Percentiles rank a stretch among this genome's conserved stretches.
phyloP scores from a whole-genome alignment of 2,113 vertebrate species.

The Chlorodrepanis virens region DNA sequence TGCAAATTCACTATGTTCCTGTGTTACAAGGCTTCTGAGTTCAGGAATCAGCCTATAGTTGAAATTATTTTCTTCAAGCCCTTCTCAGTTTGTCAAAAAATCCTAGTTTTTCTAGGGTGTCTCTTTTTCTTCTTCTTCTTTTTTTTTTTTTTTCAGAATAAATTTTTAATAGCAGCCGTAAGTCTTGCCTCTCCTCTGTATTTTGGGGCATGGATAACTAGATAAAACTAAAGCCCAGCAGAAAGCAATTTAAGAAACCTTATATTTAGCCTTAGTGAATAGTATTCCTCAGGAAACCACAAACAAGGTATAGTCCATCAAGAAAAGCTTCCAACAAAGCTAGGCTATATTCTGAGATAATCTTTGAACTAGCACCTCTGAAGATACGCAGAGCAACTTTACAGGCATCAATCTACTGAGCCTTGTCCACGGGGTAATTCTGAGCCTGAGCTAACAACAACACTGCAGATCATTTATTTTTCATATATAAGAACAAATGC shows the following conservation, averaged over 20 bases:
- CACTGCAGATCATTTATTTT: slow-evolving; percentile 5
- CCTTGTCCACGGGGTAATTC: slow-evolving; percentile 7
- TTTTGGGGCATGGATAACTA: slow-evolving; percentile 23
- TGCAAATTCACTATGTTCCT: neutral
- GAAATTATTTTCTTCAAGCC: neutral
- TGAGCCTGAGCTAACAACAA: slow-evolving; percentile 28
- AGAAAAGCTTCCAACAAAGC: slow-evolving; percentile 40
- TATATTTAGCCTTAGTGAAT: slow-evolving; percentile 3
- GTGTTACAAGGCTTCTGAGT: neutral
- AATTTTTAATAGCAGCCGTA: slow-evolving; percentile 39
- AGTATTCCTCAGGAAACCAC: slow-evolving; percentile 11
- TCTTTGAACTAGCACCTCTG: slow-evolving; percentile 35
- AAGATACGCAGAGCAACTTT: neutral
- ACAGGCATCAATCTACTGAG: neutral
- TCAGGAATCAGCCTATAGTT: neutral
- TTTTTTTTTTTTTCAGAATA: neutral
- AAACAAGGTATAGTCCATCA: neutral
- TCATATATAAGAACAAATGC: neutral
- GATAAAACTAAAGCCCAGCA: slow-evolving; percentile 34
- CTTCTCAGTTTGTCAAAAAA: neutral
- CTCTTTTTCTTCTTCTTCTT: neutral
- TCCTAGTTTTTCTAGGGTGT: neutral
- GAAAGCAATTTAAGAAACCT: slow-evolving; percentile 24
- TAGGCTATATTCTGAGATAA: slow-evolving; percentile 37
- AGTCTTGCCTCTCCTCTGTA: slow-evolving; percentile 16